phyloP scores from a whole-genome alignment of 2,888 invertebrate genomes.

The Mythimna loreyi region DNA sequence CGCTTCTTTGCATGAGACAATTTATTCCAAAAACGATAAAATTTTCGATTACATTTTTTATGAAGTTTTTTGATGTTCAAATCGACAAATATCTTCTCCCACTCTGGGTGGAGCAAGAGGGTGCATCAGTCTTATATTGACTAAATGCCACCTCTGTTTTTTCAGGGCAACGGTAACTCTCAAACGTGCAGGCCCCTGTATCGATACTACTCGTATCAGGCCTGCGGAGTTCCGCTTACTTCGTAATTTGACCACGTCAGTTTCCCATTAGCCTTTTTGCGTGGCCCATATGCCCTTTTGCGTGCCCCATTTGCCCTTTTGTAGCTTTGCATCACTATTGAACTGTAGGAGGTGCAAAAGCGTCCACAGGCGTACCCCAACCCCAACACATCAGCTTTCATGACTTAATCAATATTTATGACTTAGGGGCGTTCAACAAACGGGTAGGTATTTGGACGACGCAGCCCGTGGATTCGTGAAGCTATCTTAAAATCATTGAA shows the following conservation, averaged over 20 bases:
- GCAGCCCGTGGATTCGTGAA: background rate
- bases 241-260: background rate
- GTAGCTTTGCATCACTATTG: background rate
- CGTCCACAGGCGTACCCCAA: background rate
- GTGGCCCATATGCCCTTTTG: background rate
- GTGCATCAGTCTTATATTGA: too few species aligned
- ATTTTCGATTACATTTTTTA: too few species aligned
- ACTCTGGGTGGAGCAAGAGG: too few species aligned
- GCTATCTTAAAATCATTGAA: background rate
- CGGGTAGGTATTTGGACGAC: background rate
- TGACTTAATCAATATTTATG: constrained; percentile 1
- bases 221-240: background rate
- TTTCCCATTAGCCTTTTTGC: too few species aligned
- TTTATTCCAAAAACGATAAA: too few species aligned
- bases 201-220: too few species aligned
- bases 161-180: too few species aligned
- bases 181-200: too few species aligned
- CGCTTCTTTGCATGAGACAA: too few species aligned
- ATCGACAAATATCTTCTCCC: too few species aligned
- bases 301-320: background rate
- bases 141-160: too few species aligned
- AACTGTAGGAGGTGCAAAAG: background rate
- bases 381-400: background rate
- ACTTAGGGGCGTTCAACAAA: constrained; percentile 9
- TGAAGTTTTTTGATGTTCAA: too few species aligned